phyloP scores from a whole-genome alignment of 2,888 invertebrate species.

The Pyralis farinalis region DNA sequence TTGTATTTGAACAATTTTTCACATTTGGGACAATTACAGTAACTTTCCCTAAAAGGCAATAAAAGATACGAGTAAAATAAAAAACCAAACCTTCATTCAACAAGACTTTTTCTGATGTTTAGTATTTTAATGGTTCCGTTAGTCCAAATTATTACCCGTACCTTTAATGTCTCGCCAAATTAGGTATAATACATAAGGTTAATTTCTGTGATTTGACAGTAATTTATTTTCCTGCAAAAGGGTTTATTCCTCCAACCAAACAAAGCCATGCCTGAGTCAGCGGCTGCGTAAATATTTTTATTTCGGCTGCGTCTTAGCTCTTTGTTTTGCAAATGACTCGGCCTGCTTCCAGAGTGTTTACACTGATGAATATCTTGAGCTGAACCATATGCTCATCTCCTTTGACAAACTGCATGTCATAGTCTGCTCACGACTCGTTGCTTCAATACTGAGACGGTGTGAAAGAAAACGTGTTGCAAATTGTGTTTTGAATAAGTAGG shows the following conservation, averaged over 20 bases:
- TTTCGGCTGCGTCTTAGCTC: conserved; percentile 58
- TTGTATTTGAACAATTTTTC: too few relatives aligned
- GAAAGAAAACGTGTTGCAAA: conserved; percentile 18
- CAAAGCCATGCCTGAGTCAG: conserved; percentile 72
- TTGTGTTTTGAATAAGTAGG: not conserved
- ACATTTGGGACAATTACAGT: too few relatives aligned
- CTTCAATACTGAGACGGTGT: conserved; percentile 21
- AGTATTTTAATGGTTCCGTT: too few relatives aligned
- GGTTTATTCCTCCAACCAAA: conserved; percentile 60
- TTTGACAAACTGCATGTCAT: conserved; percentile 44
- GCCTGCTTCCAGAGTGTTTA: conserved; percentile 52
- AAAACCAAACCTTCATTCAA: too few relatives aligned
- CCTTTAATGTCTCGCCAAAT: conserved; percentile 2
- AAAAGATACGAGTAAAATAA: too few relatives aligned
- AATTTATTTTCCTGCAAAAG: conserved; percentile 62
- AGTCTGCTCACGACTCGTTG: conserved; percentile 34
- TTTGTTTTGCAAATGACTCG: conserved; percentile 78
- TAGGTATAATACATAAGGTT: conserved; percentile 1
- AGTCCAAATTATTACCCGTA: too few relatives aligned
- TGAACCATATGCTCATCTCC: conserved; percentile 50
- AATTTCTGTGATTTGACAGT: conserved; percentile 43
- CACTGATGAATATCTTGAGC: conserved; percentile 53
- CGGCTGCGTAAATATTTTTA: conserved; percentile 75
- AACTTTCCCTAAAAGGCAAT: too few relatives aligned
- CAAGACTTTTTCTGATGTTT: too few relatives aligned